A percentile compares a stretch with the other conserved stretches of the same genome.
Conservation (phyloP, 2,888 invertebrate species). For the Julus scandinavius region DNA sequence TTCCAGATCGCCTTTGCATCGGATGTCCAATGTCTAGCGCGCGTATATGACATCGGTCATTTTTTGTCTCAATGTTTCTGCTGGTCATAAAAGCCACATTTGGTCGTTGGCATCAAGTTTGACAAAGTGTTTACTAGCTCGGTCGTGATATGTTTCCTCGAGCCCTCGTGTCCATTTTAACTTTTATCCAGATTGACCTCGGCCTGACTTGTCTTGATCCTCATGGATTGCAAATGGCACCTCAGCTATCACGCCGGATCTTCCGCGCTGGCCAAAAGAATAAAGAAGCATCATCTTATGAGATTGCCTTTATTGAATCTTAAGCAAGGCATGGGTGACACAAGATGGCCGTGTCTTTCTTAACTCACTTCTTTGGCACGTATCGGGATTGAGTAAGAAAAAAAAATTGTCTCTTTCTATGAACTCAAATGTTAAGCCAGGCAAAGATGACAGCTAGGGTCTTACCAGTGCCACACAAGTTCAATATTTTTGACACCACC, state of each 20-base stretch:
- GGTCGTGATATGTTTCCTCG: slow-evolving; percentile 33
- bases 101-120: neutral
- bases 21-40: too few relatives aligned
- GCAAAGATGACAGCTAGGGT: slow-evolving; percentile 11
- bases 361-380: neutral
- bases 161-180: slow-evolving; percentile 2
- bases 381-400: neutral
- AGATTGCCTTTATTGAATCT: slow-evolving; percentile 13
- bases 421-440: slow-evolving; percentile 33
- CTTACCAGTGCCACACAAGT: neutral
- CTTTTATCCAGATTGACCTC: neutral
- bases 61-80: neutral
- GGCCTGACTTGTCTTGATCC: slow-evolving; percentile 4
- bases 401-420: slow-evolving; percentile 12
- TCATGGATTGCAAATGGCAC: neutral
- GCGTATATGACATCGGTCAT: too few relatives aligned
- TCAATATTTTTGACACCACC: slow-evolving; percentile 33
- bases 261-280: too few relatives aligned
- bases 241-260: neutral
- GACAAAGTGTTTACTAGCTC: neutral
- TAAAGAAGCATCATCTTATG: neutral
- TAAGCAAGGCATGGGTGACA: neutral
- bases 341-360: neutral
- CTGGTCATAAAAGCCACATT: slow-evolving; percentile 23
- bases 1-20: too few relatives aligned